These are phyloP conservation scores for Selenia dentaria DNA, from an alignment of 2,888 invertebrate genomes.

Conservation along the genomic window DNA sequence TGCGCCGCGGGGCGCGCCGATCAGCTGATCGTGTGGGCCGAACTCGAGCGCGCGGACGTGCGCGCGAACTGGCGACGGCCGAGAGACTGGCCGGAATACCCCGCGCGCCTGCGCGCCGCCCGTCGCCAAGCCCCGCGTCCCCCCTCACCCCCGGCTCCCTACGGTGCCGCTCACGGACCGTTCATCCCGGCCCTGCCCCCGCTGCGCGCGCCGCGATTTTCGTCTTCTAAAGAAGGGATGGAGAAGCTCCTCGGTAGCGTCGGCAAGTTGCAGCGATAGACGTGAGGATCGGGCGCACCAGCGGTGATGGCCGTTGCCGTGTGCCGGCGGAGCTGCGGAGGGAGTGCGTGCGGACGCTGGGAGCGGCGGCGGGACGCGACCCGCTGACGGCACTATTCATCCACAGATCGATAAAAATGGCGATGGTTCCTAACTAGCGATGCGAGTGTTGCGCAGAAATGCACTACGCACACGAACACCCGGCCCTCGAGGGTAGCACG, in stretches of 20 bases:
- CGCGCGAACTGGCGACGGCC: slow-evolving; percentile 61
- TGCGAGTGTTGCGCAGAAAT: slow-evolving; percentile 55
- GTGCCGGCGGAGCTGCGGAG: slow-evolving; percentile 19
- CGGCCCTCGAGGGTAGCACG: slow-evolving; percentile 6
- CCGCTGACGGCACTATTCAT: slow-evolving; percentile 38
- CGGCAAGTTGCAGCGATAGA: slow-evolving; percentile 9
- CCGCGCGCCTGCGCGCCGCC: slow-evolving; percentile 60
- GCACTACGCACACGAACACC: slow-evolving; percentile 51
- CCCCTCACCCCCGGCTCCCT: slow-evolving; percentile 38
- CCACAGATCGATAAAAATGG: slow-evolving; percentile 64
- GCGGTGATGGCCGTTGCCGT: background rate
- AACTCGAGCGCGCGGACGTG: slow-evolving; percentile 60
- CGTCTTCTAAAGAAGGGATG: slow-evolving; percentile 14
- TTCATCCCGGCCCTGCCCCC: slow-evolving; percentile 45
- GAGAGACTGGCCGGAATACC: slow-evolving; percentile 61
- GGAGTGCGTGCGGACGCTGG: slow-evolving; percentile 25
- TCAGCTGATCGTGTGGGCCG: slow-evolving; percentile 69
- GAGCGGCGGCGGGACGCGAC: slow-evolving; percentile 28
- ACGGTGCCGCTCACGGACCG: slow-evolving; percentile 35
- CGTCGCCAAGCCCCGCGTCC: slow-evolving; percentile 41
- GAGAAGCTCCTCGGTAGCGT: slow-evolving; percentile 2
- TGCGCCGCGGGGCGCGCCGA: slow-evolving; percentile 77
- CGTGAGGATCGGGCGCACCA: background rate
- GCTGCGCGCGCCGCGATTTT: slow-evolving; percentile 35
- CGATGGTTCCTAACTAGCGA: slow-evolving; percentile 44